These are phyloP conservation scores for Cisticola juncidis DNA, from an alignment of 2,113 vertebrate genomes.

Conservation along the genomic window DNA sequence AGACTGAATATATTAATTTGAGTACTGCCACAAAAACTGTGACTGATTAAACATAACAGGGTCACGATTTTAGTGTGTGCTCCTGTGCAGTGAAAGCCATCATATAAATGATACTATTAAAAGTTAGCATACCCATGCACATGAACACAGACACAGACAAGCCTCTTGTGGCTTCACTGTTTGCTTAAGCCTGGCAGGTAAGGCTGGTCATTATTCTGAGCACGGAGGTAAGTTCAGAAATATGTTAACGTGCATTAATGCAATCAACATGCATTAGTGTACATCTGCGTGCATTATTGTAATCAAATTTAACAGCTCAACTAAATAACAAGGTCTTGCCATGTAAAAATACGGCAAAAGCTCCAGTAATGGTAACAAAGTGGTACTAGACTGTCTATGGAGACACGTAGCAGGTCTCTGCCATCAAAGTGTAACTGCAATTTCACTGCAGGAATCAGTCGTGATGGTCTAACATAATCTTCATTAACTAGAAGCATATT, in stretches of 20 bases:
- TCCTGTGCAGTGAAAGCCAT: background rate
- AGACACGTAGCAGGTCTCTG: background rate
- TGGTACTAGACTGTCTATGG: background rate
- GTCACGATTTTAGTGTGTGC: background rate
- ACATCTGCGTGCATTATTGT: rapidly evolving
- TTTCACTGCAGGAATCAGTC: background rate
- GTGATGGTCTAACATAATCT: background rate
- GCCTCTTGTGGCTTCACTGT: background rate
- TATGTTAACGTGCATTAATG: background rate
- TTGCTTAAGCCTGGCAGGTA: background rate
- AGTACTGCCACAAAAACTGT: background rate
- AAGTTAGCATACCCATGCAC: background rate
- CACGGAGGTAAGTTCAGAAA: background rate
- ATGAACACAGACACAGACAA: background rate
- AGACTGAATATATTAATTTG: background rate
- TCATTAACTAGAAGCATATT: background rate
- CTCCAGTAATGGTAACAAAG: background rate
- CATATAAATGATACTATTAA: background rate
- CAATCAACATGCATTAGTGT: background rate
- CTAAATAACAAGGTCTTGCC: background rate
- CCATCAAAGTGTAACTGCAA: background rate
- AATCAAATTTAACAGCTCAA: background rate
- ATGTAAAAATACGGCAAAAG: background rate
- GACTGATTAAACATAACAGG: rapidly evolving
- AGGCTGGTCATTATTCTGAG: background rate